Evolutionary conservation across 2,113 vertebrate species (phyloP).

Genomic region (Rhodinocichla rosea): DNA sequence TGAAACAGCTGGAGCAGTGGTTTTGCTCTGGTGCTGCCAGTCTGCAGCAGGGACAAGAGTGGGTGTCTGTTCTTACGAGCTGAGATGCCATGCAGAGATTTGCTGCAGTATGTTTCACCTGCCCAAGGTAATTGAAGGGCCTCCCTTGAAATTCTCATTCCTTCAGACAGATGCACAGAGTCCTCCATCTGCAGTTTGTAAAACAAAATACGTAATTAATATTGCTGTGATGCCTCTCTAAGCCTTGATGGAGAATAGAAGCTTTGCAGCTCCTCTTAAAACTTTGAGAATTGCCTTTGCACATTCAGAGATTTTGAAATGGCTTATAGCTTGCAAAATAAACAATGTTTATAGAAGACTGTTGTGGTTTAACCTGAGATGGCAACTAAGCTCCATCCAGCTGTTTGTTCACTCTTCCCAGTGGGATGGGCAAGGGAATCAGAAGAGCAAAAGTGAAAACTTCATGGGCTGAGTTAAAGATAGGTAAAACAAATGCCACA

Average conservation of each 20-base stretch:
- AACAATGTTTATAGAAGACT: background rate
- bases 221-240: background rate
- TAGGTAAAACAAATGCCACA: background rate
- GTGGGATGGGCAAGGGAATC: background rate
- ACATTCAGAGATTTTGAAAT: background rate
- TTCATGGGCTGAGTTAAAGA: background rate
- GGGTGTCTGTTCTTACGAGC: background rate
- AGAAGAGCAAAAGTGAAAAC: background rate
- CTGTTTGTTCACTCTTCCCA: fast-evolving
- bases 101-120: background rate
- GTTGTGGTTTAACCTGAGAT: background rate
- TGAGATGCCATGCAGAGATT: background rate
- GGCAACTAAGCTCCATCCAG: background rate
- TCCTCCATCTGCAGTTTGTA: background rate
- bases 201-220: background rate
- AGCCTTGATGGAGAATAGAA: background rate
- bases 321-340: background rate
- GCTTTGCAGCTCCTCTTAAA: background rate
- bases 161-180: background rate
- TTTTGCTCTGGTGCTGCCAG: background rate
- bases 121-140: background rate
- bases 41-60: background rate
- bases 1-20: background rate
- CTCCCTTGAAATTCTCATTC: background rate
- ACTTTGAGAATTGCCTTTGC: background rate